Conservation (phyloP, 2,797 vertebrate species). For the Lemur catta region DNA sequence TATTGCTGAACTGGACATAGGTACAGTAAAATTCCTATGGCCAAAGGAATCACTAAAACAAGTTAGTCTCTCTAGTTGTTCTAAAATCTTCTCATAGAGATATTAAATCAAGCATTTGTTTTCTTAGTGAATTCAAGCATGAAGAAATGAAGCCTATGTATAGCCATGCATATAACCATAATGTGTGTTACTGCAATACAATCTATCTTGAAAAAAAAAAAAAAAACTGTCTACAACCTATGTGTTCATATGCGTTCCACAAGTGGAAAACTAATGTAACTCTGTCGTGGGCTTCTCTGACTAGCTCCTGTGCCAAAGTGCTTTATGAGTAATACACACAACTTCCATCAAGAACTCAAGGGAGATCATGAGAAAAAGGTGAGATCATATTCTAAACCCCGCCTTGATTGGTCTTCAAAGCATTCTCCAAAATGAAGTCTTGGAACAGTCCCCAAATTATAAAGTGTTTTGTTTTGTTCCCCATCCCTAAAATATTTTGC, state of each 20-base stretch:
- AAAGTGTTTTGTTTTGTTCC: not conserved
- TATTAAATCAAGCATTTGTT: not conserved
- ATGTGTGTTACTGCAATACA: not conserved
- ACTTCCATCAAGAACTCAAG: slow-evolving; percentile 74
- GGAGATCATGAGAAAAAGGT: slow-evolving; percentile 76
- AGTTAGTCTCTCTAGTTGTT: not conserved
- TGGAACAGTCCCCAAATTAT: not conserved
- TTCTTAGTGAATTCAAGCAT: not conserved
- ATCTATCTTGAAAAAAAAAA: not conserved
- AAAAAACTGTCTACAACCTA: not conserved
- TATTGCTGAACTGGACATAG: not conserved
- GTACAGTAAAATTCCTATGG: not conserved
- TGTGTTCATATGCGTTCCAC: not conserved
- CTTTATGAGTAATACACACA: slow-evolving; percentile 73
- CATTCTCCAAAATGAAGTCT: slow-evolving; percentile 23
- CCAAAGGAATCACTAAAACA: not conserved
- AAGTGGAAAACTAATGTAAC: slow-evolving; percentile 27
- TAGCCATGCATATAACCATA: not conserved
- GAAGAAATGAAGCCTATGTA: not conserved
- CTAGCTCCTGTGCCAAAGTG: slow-evolving; percentile 36
- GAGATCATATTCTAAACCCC: slow-evolving; percentile 42
- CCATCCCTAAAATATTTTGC: not conserved
- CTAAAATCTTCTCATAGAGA: not conserved
- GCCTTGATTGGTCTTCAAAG: slow-evolving; percentile 49
- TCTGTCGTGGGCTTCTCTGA: slow-evolving; percentile 51